Percentiles rank a stretch among this genome's conserved stretches.
Conservation (phyloP, 2,113 vertebrate species). For the Gorsachius goisagi region DNA sequence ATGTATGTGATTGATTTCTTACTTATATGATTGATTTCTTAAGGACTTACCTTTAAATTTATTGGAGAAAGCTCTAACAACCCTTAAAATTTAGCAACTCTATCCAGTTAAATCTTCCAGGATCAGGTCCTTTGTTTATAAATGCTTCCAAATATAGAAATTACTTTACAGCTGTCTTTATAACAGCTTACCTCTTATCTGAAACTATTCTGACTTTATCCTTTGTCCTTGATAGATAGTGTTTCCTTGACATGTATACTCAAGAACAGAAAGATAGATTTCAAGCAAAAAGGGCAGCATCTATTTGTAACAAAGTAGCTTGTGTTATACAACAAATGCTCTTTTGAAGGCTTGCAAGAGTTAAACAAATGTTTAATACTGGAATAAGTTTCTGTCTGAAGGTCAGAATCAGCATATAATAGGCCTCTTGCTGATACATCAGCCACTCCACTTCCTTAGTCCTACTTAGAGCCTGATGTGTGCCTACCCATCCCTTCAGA, state of each 20-base stretch:
- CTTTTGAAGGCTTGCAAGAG: neutral
- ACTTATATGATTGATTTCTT: neutral
- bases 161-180: neutral
- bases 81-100: neutral
- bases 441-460: neutral
- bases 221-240: constrained; percentile 3
- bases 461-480: neutral
- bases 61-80: neutral
- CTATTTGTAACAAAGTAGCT: neutral
- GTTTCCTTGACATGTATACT: neutral
- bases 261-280: neutral
- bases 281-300: neutral
- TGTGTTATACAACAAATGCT: neutral
- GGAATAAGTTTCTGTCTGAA: neutral
- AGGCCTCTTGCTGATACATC: neutral
- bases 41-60: neutral
- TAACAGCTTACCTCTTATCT: neutral
- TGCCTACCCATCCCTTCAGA: neutral
- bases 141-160: neutral
- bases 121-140: neutral
- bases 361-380: neutral
- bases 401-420: neutral
- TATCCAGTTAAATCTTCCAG: neutral
- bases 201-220: constrained; percentile 11
- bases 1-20: neutral